These are phyloP conservation scores for Idaea biselata DNA, from an alignment of 2,888 invertebrate genomes.

Conservation along the genomic window DNA sequence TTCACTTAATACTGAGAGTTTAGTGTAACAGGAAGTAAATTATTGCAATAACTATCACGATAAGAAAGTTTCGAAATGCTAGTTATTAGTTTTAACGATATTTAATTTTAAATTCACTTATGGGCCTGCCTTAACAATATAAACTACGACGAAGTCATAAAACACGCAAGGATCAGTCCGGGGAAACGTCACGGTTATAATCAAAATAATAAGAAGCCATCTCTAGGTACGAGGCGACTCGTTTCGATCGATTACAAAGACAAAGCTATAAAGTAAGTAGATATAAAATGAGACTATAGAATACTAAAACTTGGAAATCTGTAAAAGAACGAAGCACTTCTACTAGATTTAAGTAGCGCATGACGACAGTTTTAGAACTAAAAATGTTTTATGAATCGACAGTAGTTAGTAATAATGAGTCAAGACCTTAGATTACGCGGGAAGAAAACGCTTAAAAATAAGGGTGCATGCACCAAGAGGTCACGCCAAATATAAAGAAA, in stretches of 20 bases:
- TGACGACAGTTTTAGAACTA: conserved; percentile 45
- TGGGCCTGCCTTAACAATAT: conserved; percentile 16
- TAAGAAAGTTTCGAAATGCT: too few relatives aligned
- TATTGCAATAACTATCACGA: too few relatives aligned
- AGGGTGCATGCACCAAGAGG: conserved; percentile 79
- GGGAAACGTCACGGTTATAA: conserved; percentile 48
- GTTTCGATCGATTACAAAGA: conserved; percentile 63
- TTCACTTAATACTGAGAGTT: too few relatives aligned
- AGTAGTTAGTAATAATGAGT: conserved; percentile 29
- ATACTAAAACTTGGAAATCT: conserved; percentile 47
- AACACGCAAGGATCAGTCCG: conserved; percentile 50
- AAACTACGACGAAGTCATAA: conserved; percentile 45
- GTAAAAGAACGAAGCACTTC: conserved; percentile 67
- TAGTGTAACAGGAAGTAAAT: too few relatives aligned
- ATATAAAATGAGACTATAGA: conserved; percentile 40
- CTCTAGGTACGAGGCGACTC: conserved; percentile 55
- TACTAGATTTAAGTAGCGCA: conserved; percentile 57
- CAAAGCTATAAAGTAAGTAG: conserved; percentile 55
- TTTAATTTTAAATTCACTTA: too few relatives aligned
- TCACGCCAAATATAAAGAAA: conserved; percentile 75
- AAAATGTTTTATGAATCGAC: conserved; percentile 46
- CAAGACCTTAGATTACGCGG: conserved; percentile 46
- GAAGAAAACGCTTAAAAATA: conserved; percentile 55
- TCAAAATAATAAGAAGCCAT: conserved; percentile 64
- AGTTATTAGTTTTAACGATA: too few relatives aligned